These are phyloP conservation scores for Sinocyclocheilus anophthalmus DNA, from an alignment of 2,113 vertebrate species.

Conservation along the genomic window DNA sequence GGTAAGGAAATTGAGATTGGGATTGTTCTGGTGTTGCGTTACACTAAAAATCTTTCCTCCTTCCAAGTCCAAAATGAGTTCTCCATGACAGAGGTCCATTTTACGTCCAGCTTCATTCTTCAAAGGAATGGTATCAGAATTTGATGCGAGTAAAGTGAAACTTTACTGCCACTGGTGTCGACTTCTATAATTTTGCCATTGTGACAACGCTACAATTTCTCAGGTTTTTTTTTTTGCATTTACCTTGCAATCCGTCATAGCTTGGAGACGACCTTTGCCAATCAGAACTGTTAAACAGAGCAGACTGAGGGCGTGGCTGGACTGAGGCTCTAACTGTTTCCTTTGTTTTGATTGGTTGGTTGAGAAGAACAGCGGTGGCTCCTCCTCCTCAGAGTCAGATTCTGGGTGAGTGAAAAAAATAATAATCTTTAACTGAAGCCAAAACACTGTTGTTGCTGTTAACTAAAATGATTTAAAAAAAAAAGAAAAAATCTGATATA, in stretches of 20 bases:
- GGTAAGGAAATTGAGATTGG: constrained; percentile 86
- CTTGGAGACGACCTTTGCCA: constrained; percentile 82
- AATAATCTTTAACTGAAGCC: background rate
- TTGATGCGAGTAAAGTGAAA: background rate
- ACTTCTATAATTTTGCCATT: background rate
- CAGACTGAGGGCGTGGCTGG: constrained; percentile 76
- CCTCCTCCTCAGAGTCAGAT: constrained; percentile 90
- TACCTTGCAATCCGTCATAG: constrained; percentile 85
- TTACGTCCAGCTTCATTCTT: constrained; percentile 74
- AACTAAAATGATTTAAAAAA: background rate
- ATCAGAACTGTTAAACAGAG: constrained; percentile 83
- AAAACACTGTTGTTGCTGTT: background rate
- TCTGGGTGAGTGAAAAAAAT: constrained; percentile 65
- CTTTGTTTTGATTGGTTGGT: constrained; percentile 65
- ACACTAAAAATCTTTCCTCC: constrained; percentile 87
- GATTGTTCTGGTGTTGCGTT: constrained; percentile 83
- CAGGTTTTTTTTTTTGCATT: background rate
- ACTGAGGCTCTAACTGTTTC: constrained; percentile 56
- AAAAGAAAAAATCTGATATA: too few relatives aligned
- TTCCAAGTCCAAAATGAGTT: constrained; percentile 85
- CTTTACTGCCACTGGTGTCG: background rate
- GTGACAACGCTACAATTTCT: background rate
- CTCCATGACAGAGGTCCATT: constrained; percentile 79
- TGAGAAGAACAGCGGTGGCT: constrained; percentile 76
- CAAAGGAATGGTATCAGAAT: background rate